Base-by-base conservation (phyloP, 2,797 vertebrate species). In the Glyptemys insculpta region DNA sequence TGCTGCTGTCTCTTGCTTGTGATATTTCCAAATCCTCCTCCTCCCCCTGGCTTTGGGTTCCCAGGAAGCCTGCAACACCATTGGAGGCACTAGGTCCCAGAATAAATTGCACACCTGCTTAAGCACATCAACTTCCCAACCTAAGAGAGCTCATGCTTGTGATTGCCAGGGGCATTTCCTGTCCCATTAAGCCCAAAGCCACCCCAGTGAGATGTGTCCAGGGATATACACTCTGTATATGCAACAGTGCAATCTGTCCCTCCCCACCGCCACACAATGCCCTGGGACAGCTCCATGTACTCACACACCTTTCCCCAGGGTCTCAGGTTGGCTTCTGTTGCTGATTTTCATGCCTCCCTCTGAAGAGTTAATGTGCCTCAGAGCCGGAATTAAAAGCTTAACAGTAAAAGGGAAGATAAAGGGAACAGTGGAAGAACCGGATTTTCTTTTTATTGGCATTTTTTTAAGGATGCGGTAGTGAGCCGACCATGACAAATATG, bases 371-470 rank as follows among this genome's bases (percentile, higher is more conserved):
- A 78, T 49, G 49, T 83, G 89, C 57, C 94, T 93, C 84, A 92
- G 82, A 44, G 65, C 92, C 57, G 81, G 78, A 95, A 86, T 37
- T 53, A 81, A 89, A 84, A 84, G 94, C 95, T 94, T 21, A 68
- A 95, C 83, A 54, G 86, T 44, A 44, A 90, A 78, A 85, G 91
- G 25, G 37, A 53, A 5, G 5, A 56, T 76, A 49, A 86, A 92
- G 83, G 86, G 62, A 95, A 78, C 90, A 90, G 88, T 97, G 95
- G 96, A 95, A 96, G 91, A 97, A 97, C 93, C 59, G 93, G 97
- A 95, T 97, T 97, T 94, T 93, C 96, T 93, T 95, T 95, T 93
- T 95, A 96, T 97, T 89, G 95, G 82, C 91, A 95, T 96, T 95
- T 87, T 59, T 50, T 79, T 86, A 87, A 96, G 95, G 97, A 97